Base-by-base conservation (phyloP, 2,888 invertebrate genomes). In the Leucophenga maculata region DNA sequence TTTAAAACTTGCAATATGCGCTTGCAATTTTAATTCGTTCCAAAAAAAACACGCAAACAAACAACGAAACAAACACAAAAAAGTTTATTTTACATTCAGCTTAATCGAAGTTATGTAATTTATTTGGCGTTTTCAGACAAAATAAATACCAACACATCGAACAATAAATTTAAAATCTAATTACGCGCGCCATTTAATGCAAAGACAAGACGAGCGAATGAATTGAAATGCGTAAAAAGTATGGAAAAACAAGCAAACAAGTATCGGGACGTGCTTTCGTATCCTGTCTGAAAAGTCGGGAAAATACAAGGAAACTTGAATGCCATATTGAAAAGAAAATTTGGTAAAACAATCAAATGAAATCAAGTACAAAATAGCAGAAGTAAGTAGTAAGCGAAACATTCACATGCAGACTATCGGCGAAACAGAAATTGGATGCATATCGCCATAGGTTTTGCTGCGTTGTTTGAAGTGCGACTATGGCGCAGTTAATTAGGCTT, bases 101-200 rank as follows among this genome's bases (percentile, higher is more conserved):
- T 1, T 1, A 39, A 39, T 11, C 39, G 11, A 39, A 39, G 39
- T 39, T 39, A 39, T 39, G 11, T 11, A 46, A 64, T 64, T 64
- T 64, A 64, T 64, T 57, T 46, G 11, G 48, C 48, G 26, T 64
- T 64, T 64, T 39, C 13, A 64, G 48, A 64, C 46, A 22, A 48
- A 64, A 64, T 48, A 64, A 64, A 64, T 64, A 64, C 62, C 62
- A 48, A 64, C 62, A 64, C 62, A 64, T 64, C 48, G 46, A 64
- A 76, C 78, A 81, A 81, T 81, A 81, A 81, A 81, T 81, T 81
- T 82, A 75, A 81, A 81, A 81, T 81, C 81, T 81, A 81, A 81
- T 81, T 81, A 81, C 83, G 81, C 81, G 81, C 81, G 75, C 81
- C 81, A 81, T 81, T 81, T 81, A 81, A 81, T 81, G 32, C 48